phyloP scores from a whole-genome alignment of 2,797 vertebrate species.

The Rhinichthys osculus region DNA sequence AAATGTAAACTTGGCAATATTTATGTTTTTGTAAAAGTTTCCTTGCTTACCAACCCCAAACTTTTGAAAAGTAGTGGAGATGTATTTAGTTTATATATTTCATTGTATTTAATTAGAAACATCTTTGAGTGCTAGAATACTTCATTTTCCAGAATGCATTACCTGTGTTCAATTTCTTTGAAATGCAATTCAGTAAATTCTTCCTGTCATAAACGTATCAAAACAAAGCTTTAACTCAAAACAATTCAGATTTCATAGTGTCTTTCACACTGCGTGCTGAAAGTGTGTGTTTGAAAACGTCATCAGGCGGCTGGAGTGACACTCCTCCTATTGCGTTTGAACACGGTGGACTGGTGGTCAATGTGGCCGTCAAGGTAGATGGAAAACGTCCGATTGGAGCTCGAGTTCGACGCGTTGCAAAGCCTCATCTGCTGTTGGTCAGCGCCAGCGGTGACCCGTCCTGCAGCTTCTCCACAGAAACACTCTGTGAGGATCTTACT shows the following conservation, averaged over 20 bases:
- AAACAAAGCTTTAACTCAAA: neutral
- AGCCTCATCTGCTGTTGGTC: slow-evolving; percentile 82
- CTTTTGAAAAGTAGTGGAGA: neutral
- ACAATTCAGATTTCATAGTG: neutral
- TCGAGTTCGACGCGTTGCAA: slow-evolving; percentile 79
- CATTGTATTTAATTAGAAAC: neutral
- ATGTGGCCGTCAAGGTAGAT: slow-evolving; percentile 85
- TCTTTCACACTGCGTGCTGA: neutral
- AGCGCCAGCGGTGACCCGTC: slow-evolving; percentile 67
- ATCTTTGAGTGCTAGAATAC: neutral
- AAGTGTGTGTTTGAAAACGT: neutral
- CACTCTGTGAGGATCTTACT: slow-evolving; percentile 78
- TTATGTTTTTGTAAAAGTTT: neutral
- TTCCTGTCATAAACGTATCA: neutral
- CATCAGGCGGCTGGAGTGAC: slow-evolving; percentile 92
- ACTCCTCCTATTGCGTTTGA: slow-evolving; percentile 94
- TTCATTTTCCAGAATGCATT: neutral
- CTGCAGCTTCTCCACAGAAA: slow-evolving; percentile 69
- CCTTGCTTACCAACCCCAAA: too few species aligned
- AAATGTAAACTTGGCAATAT: neutral
- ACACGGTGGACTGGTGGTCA: slow-evolving; percentile 89
- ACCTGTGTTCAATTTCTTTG: neutral
- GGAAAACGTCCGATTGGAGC: slow-evolving; percentile 87
- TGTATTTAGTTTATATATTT: neutral
- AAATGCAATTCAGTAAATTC: neutral